Evolutionary conservation across 2,888 invertebrate genomes (phyloP), one percentile per base, ranked within the genome.

Genomic region (Eupithecia pulchellata): DNA sequence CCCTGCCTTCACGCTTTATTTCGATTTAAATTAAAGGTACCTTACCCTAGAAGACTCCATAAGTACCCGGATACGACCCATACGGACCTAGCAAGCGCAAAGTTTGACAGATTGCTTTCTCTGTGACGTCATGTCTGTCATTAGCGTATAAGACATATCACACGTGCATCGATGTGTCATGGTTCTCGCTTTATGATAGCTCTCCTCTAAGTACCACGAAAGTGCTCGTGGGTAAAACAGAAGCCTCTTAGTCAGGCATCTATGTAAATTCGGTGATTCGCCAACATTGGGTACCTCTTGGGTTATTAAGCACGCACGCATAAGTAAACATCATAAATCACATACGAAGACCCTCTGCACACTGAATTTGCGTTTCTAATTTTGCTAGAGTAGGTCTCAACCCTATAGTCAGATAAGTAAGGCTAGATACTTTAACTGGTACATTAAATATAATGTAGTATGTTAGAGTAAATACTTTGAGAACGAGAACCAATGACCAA

Each of bases 281-380:
- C 69, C 75, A 80, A 86, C 87, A 84, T 82, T 82, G 34, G 57
- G 83, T 87, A 87, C 86, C 86, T 86, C 87, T 83, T 84, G 83
- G 86, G 87, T 89, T 90, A 90, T 91, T 90, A 90, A 89, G 88
- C 87, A 89, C 82, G 81, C 85, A 74, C 82, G 86, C 86, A 84
- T 87, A 81, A 86, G 87, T 83, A 89, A 89, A 89, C 89, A 88
- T 86, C 86, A 85, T 91, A 90, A 91, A 91, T 91, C 90, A 90
- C 82, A 87, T 85, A 89, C 89, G 88, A 89, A 89, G 85, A 82
- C 83, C 84, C 83, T 88, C 81, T 82, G 84, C 84, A 85, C 82
- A 87, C 85, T 84, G 82, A 88, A 90, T 90, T 90, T 90, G 89
- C 87, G 85, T 88, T 89, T 88, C 86, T 88, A 87, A 89, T 90